phyloP scores from a whole-genome alignment of 2,113 vertebrate species.

The Serilophus lunatus region DNA sequence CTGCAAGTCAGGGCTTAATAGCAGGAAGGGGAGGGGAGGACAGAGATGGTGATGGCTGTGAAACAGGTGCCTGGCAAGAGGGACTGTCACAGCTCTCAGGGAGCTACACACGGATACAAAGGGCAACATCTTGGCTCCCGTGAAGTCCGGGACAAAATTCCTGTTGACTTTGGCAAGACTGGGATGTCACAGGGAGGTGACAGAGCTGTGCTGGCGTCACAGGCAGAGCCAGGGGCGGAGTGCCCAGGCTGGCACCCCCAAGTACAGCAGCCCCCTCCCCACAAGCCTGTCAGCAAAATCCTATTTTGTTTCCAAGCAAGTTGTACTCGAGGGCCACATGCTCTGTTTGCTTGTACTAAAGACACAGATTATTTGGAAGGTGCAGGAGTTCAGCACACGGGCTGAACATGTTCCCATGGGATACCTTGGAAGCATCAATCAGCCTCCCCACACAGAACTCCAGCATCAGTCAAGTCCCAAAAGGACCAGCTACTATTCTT shows the following conservation, averaged over 20 bases:
- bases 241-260: too few relatives aligned
- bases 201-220: neutral
- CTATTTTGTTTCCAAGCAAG: accelerated
- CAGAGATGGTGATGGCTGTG: neutral
- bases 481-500: neutral
- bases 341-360: too few relatives aligned
- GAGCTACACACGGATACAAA: neutral
- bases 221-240: neutral
- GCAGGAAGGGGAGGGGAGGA: neutral
- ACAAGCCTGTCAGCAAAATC: neutral
- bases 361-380: accelerated
- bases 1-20: neutral
- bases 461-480: neutral
- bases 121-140: neutral
- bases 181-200: neutral
- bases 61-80: conserved; percentile 11
- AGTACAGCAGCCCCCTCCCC: neutral
- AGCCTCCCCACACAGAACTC: accelerated
- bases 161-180: neutral
- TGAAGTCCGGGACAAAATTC: neutral
- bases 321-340: accelerated
- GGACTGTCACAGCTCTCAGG: neutral
- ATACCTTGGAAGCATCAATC: neutral
- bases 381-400: accelerated
- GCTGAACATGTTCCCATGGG: neutral